A percentile compares a stretch with the other conserved stretches of the same genome.
These are phyloP conservation scores for Lutjanus campechanus DNA, from an alignment of 2,797 vertebrate genomes.

Conservation along the genomic window DNA sequence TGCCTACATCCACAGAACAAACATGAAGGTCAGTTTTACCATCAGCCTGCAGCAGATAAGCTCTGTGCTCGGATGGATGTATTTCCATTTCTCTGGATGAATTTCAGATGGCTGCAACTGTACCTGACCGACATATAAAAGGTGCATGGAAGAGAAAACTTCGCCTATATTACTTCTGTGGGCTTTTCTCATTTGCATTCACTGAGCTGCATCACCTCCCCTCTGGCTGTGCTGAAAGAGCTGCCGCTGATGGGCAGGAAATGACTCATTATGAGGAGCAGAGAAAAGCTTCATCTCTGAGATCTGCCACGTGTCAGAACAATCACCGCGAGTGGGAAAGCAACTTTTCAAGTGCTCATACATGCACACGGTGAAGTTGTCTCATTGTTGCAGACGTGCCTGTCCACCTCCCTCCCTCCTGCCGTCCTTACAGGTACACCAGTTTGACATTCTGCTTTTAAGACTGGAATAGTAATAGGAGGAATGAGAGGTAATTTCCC, in stretches of 20 bases:
- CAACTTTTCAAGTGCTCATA: not conserved
- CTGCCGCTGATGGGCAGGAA: conserved; percentile 31
- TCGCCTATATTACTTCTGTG: not conserved
- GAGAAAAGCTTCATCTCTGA: conserved; percentile 11
- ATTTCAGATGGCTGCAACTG: not conserved
- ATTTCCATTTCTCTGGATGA: not conserved
- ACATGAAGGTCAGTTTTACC: not conserved
- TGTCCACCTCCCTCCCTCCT: not conserved
- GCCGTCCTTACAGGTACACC: not conserved
- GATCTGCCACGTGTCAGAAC: conserved; percentile 15
- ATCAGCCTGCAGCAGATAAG: not conserved
- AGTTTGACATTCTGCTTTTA: conserved; percentile 6
- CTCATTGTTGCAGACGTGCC: not conserved
- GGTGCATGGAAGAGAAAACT: not conserved
- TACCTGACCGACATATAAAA: conserved; percentile 5
- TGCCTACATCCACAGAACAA: not conserved
- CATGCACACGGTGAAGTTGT: not conserved
- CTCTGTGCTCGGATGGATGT: no score
- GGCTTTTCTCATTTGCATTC: conserved; percentile 28
- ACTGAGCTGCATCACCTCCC: conserved; percentile 15
- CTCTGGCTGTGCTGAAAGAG: conserved; percentile 21
- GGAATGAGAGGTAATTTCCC: not conserved
- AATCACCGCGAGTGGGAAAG: conserved; percentile 4
- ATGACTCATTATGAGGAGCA: conserved; percentile 39
- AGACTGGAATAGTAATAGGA: conserved; percentile 15